These are phyloP conservation scores for Holothuria scabra DNA, from an alignment of 53 echinoderm and acorn worm genomes.

Conservation along the genomic window DNA sequence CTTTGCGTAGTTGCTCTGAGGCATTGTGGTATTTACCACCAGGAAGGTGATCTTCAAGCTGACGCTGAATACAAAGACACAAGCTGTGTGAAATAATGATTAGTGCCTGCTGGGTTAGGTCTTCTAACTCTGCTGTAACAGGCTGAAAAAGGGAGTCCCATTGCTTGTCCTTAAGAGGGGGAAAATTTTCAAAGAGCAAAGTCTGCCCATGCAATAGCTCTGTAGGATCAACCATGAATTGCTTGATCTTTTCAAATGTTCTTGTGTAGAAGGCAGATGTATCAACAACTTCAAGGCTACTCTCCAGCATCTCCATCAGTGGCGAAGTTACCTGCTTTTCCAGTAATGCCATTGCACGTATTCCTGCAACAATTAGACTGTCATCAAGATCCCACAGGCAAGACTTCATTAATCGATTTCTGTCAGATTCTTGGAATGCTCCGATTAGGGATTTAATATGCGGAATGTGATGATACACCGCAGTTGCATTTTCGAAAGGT, in stretches of 20 bases:
- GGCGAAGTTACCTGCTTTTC: too few relatives aligned
- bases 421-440: constrained; percentile 28
- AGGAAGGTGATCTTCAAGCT: constrained; percentile 60
- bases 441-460: constrained; percentile 36
- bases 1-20: background rate
- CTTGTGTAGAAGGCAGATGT: constrained; percentile 46
- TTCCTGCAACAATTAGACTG: constrained; percentile 55
- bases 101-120: constrained; percentile 55
- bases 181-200: constrained; percentile 41
- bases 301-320: too few relatives aligned
- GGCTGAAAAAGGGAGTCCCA: constrained; percentile 48
- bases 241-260: constrained; percentile 36
- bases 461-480: constrained; percentile 56
- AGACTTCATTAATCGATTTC: constrained; percentile 53
- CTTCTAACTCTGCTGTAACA: constrained; percentile 27
- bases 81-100: constrained; percentile 59
- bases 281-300: constrained; percentile 42
- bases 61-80: constrained; percentile 55
- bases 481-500: constrained; percentile 57
- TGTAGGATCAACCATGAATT: constrained; percentile 58
- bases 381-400: constrained; percentile 61
- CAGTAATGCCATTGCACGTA: constrained; percentile 67
- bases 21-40: constrained; percentile 54
- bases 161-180: constrained; percentile 55
- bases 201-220: constrained; percentile 47